phyloP scores from a whole-genome alignment of 2,797 vertebrate species.

The Sebastes nivosus region DNA sequence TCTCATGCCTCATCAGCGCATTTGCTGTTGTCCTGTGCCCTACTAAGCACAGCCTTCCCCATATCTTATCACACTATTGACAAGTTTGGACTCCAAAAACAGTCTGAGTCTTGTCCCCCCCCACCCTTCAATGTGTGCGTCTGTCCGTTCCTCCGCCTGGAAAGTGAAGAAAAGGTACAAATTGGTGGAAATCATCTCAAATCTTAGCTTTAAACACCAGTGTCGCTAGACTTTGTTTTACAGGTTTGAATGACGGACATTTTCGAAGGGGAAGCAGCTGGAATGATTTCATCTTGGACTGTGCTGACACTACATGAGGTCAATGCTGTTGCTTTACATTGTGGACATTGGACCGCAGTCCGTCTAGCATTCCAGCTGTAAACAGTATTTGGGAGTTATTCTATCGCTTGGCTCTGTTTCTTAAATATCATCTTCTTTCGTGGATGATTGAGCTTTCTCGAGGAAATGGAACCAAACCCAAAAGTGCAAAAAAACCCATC shows the following conservation, averaged over 20 bases:
- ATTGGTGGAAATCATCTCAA: slow-evolving; percentile 63
- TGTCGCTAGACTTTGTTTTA: slow-evolving; percentile 38
- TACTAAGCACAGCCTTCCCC: slow-evolving; percentile 41
- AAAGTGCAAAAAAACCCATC: slow-evolving; percentile 62
- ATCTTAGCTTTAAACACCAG: slow-evolving; percentile 67
- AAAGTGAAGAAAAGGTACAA: slow-evolving; percentile 49
- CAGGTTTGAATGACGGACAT: slow-evolving; percentile 15
- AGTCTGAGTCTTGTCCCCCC: neutral
- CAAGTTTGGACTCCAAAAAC: slow-evolving; percentile 18
- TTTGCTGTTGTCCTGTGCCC: slow-evolving; percentile 33
- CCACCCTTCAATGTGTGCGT: neutral
- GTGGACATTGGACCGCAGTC: slow-evolving; percentile 61
- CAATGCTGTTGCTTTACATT: slow-evolving; percentile 58
- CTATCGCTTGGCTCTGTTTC: slow-evolving; percentile 19
- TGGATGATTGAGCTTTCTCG: slow-evolving; percentile 31
- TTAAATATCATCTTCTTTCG: slow-evolving; percentile 8
- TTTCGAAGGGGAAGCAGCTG: slow-evolving; percentile 33
- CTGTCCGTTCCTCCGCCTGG: slow-evolving; percentile 1
- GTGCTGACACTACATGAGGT: slow-evolving; percentile 62
- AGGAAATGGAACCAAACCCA: slow-evolving; percentile 60
- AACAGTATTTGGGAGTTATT: slow-evolving; percentile 54
- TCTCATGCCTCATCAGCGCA: slow-evolving; percentile 19
- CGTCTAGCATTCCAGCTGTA: slow-evolving; percentile 53
- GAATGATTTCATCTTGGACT: slow-evolving; percentile 37
- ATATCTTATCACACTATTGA: slow-evolving; percentile 46